Evolutionary conservation across 2,888 invertebrate species (phyloP).

Genomic region (Apotomis capreana): DNA sequence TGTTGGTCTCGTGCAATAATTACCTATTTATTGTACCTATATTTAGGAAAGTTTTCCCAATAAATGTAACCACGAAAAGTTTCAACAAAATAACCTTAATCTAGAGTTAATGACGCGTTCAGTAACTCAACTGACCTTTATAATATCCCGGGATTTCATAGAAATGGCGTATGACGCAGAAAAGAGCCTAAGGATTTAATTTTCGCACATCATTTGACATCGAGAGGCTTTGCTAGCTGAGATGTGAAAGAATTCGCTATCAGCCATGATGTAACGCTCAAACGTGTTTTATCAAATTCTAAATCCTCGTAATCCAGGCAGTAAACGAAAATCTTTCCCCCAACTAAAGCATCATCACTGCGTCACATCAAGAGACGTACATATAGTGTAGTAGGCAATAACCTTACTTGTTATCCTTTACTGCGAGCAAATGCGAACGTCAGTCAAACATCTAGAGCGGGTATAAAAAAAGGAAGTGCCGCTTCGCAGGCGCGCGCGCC

Average conservation of each 20-base stretch:
- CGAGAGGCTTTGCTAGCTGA: conserved; percentile 29
- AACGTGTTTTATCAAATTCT: conserved; percentile 67
- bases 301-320: conserved; percentile 74
- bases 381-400: conserved; percentile 70
- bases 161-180: conserved; percentile 3
- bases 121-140: not conserved
- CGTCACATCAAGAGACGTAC: conserved; percentile 59
- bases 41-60: no score
- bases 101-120: not conserved
- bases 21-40: no score
- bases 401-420: conserved; percentile 82
- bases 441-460: conserved; percentile 77
- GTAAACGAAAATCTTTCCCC: conserved; percentile 80
- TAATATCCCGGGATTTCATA: not conserved
- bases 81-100: not conserved
- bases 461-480: conserved; percentile 78
- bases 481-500: conserved; percentile 71
- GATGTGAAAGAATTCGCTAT: conserved; percentile 45
- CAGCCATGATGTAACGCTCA: conserved; percentile 70
- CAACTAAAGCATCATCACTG: conserved; percentile 63
- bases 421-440: conserved; percentile 76
- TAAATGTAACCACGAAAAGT: not conserved
- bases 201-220: conserved; percentile 28
- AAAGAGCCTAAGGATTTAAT: conserved; percentile 23
- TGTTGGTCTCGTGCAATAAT: no score